Percentiles rank a stretch among this genome's conserved stretches.
These are phyloP conservation scores for Caloenas nicobarica DNA, from an alignment of 2,113 vertebrate species.

Conservation along the genomic window DNA sequence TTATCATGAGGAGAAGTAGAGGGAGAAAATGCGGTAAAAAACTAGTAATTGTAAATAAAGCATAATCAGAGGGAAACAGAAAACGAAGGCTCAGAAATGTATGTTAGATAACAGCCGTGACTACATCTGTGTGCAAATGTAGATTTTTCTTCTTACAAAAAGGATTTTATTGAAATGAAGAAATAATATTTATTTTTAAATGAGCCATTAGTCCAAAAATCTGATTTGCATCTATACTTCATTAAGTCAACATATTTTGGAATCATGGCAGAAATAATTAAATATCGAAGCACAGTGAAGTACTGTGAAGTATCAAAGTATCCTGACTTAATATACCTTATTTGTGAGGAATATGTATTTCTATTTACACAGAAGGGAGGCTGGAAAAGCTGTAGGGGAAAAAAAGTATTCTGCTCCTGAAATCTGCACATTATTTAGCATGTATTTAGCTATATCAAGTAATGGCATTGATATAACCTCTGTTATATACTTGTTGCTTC, in stretches of 20 bases:
- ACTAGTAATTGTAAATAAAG: conserved; percentile 22
- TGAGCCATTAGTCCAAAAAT: neutral
- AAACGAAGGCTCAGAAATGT: neutral
- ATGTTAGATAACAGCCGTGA: neutral
- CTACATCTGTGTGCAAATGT: neutral
- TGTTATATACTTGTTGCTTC: neutral
- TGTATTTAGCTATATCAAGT: neutral
- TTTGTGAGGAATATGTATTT: neutral
- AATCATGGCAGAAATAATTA: conserved; percentile 2
- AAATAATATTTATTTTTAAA: neutral
- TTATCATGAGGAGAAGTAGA: neutral
- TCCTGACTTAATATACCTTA: neutral
- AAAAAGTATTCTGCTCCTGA: neutral
- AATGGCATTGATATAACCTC: neutral
- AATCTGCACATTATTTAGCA: neutral
- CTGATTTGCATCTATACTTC: neutral
- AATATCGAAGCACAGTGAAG: neutral
- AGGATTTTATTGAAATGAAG: neutral
- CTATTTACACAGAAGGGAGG: neutral
- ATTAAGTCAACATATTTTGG: neutral
- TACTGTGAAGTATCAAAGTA: neutral
- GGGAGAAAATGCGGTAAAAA: neutral
- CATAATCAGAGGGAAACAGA: neutral
- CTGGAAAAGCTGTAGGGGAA: neutral
- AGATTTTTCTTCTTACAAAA: neutral